Evolutionary conservation across 2,113 vertebrate genomes (phyloP).

Genomic region (Limanda limanda): DNA sequence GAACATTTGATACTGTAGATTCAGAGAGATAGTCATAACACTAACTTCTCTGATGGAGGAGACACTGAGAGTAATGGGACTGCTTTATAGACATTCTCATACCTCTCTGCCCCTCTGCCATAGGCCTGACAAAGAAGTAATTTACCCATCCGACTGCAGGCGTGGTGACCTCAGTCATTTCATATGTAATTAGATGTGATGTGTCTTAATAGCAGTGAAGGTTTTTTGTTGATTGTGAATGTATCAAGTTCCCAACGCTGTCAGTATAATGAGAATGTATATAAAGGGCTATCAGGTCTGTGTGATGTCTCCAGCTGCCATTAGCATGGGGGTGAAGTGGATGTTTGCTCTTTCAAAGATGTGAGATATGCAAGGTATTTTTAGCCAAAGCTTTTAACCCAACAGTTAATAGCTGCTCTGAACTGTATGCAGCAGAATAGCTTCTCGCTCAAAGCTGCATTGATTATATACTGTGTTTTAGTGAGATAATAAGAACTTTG

Average conservation of each 20-base stretch:
- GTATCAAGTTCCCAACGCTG: constrained; percentile 51
- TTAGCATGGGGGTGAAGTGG: constrained; percentile 71
- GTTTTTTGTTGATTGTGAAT: constrained; percentile 63
- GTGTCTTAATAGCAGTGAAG: constrained; percentile 44
- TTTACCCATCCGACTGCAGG: constrained; percentile 65
- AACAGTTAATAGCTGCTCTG: constrained; percentile 43
- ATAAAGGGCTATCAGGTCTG: constrained; percentile 65
- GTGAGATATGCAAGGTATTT: constrained; percentile 79
- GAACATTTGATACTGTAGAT: constrained; percentile 75
- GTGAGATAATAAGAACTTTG: neutral
- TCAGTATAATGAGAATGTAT: constrained; percentile 62
- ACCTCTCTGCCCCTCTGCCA: neutral
- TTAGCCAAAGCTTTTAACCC: constrained; percentile 68
- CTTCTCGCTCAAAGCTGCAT: neutral
- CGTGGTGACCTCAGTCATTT: constrained; percentile 57
- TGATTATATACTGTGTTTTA: constrained; percentile 14
- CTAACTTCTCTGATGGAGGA: constrained; percentile 40
- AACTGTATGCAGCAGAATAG: constrained; percentile 25
- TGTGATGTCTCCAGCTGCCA: constrained; percentile 68
- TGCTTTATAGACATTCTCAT: neutral
- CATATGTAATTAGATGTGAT: constrained; percentile 68
- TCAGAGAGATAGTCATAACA: constrained; percentile 68
- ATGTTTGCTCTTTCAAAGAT: constrained; percentile 68
- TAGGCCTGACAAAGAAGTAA: constrained; percentile 61
- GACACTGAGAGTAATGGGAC: constrained; percentile 16